phyloP scores from a whole-genome alignment of 2,797 vertebrate species.

The Merluccius polli region DNA sequence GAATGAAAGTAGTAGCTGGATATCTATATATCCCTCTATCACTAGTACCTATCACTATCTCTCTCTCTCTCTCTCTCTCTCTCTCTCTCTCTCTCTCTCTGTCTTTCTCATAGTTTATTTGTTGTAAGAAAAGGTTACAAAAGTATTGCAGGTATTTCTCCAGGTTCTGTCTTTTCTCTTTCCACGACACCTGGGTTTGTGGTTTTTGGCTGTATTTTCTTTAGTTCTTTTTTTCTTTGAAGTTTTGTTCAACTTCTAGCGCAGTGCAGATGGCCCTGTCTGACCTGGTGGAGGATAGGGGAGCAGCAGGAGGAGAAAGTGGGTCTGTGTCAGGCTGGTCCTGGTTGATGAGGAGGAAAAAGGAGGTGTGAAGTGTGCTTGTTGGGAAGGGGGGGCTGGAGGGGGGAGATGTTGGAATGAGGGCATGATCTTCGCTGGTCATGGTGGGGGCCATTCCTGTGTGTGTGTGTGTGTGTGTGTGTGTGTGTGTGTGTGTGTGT shows the following conservation, averaged over 20 bases:
- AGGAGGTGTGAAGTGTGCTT: background rate
- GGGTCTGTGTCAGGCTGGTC: constrained; percentile 43
- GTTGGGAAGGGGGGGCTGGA: background rate
- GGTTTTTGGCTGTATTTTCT: background rate
- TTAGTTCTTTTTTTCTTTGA: background rate
- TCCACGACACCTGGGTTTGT: background rate
- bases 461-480: background rate
- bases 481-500: background rate
- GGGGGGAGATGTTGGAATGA: background rate
- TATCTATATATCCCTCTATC: background rate
- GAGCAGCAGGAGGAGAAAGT: constrained; percentile 41
- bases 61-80: background rate
- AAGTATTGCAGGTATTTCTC: background rate
- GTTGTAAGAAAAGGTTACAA: background rate
- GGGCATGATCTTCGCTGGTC: background rate
- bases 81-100: too few relatives aligned
- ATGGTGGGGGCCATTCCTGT: background rate
- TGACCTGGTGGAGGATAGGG: constrained; percentile 29
- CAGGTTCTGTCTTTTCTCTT: background rate
- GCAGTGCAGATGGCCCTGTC: constrained; percentile 12
- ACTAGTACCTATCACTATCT: background rate
- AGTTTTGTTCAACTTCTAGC: background rate
- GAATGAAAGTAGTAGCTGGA: background rate
- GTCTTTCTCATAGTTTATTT: too few relatives aligned
- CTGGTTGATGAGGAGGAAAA: constrained; percentile 32